Base-by-base conservation (phyloP, 2,113 vertebrate species). In the Platysteira castanea region DNA sequence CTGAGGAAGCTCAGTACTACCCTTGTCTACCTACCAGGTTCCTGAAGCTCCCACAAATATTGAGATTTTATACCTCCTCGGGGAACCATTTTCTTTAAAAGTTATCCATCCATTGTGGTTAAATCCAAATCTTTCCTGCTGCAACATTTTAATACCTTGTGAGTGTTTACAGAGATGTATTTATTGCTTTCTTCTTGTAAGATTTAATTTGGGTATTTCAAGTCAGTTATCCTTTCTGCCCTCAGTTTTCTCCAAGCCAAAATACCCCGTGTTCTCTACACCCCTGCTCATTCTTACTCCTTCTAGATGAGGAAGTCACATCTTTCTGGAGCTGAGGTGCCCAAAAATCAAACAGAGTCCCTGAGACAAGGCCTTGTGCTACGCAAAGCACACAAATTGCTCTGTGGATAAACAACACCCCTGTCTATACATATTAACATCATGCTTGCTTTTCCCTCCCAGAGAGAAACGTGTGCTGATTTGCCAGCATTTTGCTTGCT, bases 401-500 rank as follows among this genome's bases (percentile, higher is more conserved):
- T 94, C 35, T 57, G 24, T 74, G 79, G 30, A 27, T 69, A 81
- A 88, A 74, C 90, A 92, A 35, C 13, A 16, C 60, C 68, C 33
- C 79, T 89, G 71, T 83, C 93, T 59, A 93, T 77, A 89, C 56
- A 52, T 70, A 90, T 90, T 89, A 86, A 70, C 50, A 54, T 83
- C 73, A 86, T 24, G 21, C 27, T 77, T 80, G 46, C 47, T 84
- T 53, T 86, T 90, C 37, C 52, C 39, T 64, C 42, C 5, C 42
- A 21, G 41, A 0, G 7, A 90, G 84, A 87, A 80, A 47, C 2
- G 39, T 54, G 88, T 74, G 52, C 71, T 90, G 78, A 95, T 88
- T 64, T 88, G 92, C 85, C 68, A 95, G 75, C 39, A 31, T 80
- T 96, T 79, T 88, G n/a, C 76, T 91, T 76, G 60, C 20, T 93